Percentiles rank a stretch among this genome's conserved stretches.
Conservation (phyloP, 2,797 vertebrate species). For the Lepus oiostolus region DNA sequence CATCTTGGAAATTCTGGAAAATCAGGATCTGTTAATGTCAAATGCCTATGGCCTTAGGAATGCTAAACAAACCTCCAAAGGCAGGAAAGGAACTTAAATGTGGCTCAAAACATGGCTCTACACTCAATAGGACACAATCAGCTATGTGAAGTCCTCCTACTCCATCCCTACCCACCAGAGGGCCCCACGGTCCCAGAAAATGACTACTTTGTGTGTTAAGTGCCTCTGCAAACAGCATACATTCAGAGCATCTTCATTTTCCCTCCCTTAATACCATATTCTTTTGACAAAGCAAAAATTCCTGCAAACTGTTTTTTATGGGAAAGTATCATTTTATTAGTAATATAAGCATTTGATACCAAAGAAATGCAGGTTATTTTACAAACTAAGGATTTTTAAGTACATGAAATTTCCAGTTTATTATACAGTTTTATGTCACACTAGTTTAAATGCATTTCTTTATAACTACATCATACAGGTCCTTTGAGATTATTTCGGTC, state of each 20-base stretch:
- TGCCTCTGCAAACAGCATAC: not conserved
- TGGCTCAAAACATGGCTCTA: constrained; percentile 12
- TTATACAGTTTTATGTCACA: not conserved
- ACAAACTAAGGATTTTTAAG: constrained; percentile 46
- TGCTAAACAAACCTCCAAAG: not conserved
- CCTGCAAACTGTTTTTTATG: not conserved
- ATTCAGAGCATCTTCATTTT: constrained; percentile 34
- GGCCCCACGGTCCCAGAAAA: not conserved
- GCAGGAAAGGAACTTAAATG: constrained; percentile 6
- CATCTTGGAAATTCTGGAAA: constrained; percentile 27
- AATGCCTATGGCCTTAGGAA: not conserved
- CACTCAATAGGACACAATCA: not conserved
- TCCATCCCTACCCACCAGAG: not conserved
- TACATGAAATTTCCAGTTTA: constrained; percentile 49
- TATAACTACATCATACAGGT: not conserved
- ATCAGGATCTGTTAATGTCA: not conserved
- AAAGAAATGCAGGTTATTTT: constrained; percentile 64
- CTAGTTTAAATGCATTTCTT: constrained; percentile 40
- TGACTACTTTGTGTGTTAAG: not conserved
- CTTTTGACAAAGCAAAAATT: constrained; percentile 1
- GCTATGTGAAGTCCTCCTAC: constrained; percentile 1
- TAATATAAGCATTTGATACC: constrained; percentile 9
- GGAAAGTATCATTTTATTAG: constrained; percentile 55
- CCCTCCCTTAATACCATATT: not conserved
- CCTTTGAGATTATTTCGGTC: constrained; percentile 33